Conservation (phyloP, 2,113 vertebrate genomes). For the Pangasianodon hypophthalmus region DNA sequence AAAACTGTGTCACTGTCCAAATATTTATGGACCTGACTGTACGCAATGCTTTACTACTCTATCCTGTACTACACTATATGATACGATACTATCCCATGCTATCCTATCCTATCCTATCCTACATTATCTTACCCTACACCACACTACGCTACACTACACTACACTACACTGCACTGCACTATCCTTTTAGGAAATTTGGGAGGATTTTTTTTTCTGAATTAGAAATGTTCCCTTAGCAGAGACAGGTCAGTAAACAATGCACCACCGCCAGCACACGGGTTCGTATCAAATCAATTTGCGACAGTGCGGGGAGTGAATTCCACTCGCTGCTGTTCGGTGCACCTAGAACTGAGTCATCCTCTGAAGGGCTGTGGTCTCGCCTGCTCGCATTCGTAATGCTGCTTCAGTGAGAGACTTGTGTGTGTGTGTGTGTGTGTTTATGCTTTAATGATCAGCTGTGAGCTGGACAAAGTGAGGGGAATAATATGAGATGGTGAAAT, state of each 20-base stretch:
- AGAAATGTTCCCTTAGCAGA: neutral
- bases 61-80: neutral
- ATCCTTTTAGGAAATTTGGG: neutral
- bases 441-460: constrained; percentile 5
- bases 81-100: neutral
- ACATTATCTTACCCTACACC: neutral
- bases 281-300: constrained; percentile 2
- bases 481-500: neutral
- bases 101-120: neutral
- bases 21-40: no score
- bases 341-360: constrained; percentile 23
- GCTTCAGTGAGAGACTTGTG: constrained; percentile 18
- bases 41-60: no score
- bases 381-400: neutral
- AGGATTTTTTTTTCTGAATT: neutral
- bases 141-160: neutral
- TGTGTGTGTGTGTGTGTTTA: constrained; percentile 11
- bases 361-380: neutral
- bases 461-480: neutral
- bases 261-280: neutral
- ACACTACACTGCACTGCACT: neutral
- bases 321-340: neutral
- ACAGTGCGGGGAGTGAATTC: neutral
- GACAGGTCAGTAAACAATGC: constrained; percentile 10
- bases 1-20: no score